A percentile compares a stretch with the other conserved stretches of the same genome.
Evolutionary conservation across 2,888 invertebrate species (phyloP).

Genomic region (Apomyelois bistriatella): DNA sequence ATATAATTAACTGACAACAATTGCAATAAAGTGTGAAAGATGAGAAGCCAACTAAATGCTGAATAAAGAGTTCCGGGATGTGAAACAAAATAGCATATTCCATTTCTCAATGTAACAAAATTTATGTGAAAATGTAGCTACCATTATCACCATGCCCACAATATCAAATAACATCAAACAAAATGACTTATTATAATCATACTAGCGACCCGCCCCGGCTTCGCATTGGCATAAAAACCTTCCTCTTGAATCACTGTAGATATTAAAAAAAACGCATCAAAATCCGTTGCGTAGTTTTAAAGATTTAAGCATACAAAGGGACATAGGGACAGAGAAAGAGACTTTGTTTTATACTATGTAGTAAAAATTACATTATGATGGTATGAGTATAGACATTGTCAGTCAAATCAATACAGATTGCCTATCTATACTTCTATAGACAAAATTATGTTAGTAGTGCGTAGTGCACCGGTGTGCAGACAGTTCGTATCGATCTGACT

Average conservation of each 20-base stretch:
- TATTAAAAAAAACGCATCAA: no score
- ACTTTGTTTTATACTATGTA: no score
- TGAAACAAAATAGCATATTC: constrained; percentile 20
- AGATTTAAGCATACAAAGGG: no score
- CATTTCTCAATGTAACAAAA: background rate
- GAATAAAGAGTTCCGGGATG: constrained; percentile 54
- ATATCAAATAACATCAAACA: background rate
- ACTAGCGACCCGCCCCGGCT: no score
- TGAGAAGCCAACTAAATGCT: constrained; percentile 55
- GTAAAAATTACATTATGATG: background rate
- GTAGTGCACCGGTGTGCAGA: constrained; percentile 8
- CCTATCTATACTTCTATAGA: constrained; percentile 3
- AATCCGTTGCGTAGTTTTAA: no score
- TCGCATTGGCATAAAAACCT: no score
- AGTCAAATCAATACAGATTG: constrained; percentile 3
- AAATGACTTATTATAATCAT: no score
- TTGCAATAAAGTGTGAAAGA: constrained; percentile 36
- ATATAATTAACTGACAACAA: no score
- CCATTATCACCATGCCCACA: no score
- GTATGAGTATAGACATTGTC: background rate
- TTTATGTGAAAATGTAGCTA: no score
- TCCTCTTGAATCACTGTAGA: no score
- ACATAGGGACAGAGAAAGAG: no score
- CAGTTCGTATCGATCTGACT: constrained; percentile 15
- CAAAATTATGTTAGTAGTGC: constrained; percentile 7